These are phyloP conservation scores for Scaptomyza parva DNA, from an alignment of 2,888 invertebrate genomes.

Conservation along the genomic window DNA sequence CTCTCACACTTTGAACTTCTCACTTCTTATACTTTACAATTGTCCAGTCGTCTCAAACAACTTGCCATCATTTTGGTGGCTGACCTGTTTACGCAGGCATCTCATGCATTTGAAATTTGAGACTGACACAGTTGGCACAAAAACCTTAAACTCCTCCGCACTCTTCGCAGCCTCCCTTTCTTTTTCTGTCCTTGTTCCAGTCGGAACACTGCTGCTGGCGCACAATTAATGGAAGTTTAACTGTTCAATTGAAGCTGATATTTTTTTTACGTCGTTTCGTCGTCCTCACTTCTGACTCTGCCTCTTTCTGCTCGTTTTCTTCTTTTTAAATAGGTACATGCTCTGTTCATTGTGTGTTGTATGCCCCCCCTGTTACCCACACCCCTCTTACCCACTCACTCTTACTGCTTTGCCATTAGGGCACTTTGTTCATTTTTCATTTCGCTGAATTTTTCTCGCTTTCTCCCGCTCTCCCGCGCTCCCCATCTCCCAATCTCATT, in stretches of 20 bases:
- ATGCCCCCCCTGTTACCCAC: conserved; percentile 1
- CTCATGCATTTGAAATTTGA: conserved; percentile 73
- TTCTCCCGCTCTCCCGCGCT: conserved; percentile 34
- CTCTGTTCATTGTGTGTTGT: conserved; percentile 59
- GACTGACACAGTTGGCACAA: conserved; percentile 71
- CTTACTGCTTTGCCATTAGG: conserved; percentile 66
- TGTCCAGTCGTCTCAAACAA: conserved; percentile 47
- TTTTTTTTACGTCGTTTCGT: conserved; percentile 36
- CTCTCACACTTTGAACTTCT: background rate
- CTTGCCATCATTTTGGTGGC: conserved; percentile 59
- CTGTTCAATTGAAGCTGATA: conserved; percentile 81
- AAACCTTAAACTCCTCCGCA: too few relatives aligned
- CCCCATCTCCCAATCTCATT: conserved; percentile 24
- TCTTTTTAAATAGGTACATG: conserved; percentile 70
- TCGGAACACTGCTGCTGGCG: conserved; percentile 47
- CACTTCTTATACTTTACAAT: conserved; percentile 39
- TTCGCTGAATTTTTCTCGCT: conserved; percentile 76
- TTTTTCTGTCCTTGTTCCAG: background rate
- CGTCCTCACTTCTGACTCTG: conserved; percentile 17
- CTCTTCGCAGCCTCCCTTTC: background rate
- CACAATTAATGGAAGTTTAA: conserved; percentile 83
- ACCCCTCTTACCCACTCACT: conserved; percentile 12
- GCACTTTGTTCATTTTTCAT: conserved; percentile 82
- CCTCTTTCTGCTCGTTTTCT: conserved; percentile 19
- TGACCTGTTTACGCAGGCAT: conserved; percentile 71